Evolutionary conservation across 1,140 invertebrate species (phyloP).

Genomic region (Calosoma granatense): DNA sequence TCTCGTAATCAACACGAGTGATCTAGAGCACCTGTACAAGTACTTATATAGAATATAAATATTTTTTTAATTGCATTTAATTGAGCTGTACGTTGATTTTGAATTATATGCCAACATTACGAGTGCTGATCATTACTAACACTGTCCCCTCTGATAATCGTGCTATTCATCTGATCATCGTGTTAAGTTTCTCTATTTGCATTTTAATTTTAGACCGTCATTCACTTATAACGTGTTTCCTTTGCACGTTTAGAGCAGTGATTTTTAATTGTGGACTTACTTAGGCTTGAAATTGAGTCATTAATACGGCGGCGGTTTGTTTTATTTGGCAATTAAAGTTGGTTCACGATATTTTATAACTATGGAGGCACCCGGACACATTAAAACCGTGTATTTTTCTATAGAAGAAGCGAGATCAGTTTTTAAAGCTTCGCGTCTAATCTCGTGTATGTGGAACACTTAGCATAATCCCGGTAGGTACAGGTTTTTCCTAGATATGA

Average conservation of each 20-base stretch:
- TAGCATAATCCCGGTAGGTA: not conserved
- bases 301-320: not conserved
- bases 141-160: too few species aligned
- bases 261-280: not conserved
- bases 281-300: not conserved
- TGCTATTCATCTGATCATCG: too few species aligned
- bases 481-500: too few species aligned
- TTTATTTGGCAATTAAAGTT: slow-evolving; percentile 2
- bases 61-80: slow-evolving; percentile 9
- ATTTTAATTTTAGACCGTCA: not conserved
- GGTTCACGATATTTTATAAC: not conserved
- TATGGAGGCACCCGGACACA: slow-evolving; percentile 1
- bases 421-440: not conserved
- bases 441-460: not conserved
- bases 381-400: not conserved
- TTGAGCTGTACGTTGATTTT: slow-evolving; percentile 1
- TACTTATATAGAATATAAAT: slow-evolving; percentile 11
- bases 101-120: not conserved
- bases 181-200: slow-evolving; percentile 1
- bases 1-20: not conserved
- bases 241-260: not conserved
- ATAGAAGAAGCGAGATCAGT: not conserved
- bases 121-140: not conserved
- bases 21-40: slow-evolving; percentile 5
- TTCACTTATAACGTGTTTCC: not conserved